Evolutionary conservation across 2,888 invertebrate species (phyloP).

Genomic region (Caenorhabditis imperialis): DNA sequence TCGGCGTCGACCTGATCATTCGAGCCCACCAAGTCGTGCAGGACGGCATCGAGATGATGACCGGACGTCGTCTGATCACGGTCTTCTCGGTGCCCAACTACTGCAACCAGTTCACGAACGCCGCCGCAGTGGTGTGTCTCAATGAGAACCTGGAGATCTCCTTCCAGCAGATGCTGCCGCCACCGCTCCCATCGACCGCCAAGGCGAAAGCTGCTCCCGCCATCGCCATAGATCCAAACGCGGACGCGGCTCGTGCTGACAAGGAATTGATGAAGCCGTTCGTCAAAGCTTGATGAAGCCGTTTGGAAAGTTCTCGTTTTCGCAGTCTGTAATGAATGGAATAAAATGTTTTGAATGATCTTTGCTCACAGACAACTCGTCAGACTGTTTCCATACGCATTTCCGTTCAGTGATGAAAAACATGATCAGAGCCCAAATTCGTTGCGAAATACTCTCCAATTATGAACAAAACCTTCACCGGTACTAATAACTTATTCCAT

Average conservation of each 20-base stretch:
- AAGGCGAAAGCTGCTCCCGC: constrained; percentile 42
- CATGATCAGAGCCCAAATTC: too few relatives aligned
- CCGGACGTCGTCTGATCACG: constrained; percentile 69
- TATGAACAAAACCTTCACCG: too few relatives aligned
- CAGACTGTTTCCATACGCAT: too few relatives aligned
- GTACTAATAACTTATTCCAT: too few relatives aligned
- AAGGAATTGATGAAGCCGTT: constrained; percentile 51
- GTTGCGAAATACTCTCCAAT: too few relatives aligned
- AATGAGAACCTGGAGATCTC: constrained; percentile 62
- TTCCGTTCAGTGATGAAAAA: too few relatives aligned
- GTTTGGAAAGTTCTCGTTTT: too few relatives aligned
- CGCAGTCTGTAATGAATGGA: too few relatives aligned
- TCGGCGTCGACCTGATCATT: constrained; percentile 70
- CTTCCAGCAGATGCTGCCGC: constrained; percentile 39
- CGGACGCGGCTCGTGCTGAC: constrained; percentile 35
- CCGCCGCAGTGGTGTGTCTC: constrained; percentile 72
- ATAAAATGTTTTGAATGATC: too few relatives aligned
- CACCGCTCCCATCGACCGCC: constrained; percentile 16
- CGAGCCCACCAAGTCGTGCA: constrained; percentile 73
- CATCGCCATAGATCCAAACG: constrained; percentile 35
- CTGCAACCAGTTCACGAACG: constrained; percentile 69
- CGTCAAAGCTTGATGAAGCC: constrained; percentile 1
- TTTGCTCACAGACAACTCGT: too few relatives aligned
- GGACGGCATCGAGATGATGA: constrained; percentile 72
- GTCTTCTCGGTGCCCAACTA: constrained; percentile 74